phyloP scores from a whole-genome alignment of 2,888 invertebrate genomes.

The Drosophila anceps region DNA sequence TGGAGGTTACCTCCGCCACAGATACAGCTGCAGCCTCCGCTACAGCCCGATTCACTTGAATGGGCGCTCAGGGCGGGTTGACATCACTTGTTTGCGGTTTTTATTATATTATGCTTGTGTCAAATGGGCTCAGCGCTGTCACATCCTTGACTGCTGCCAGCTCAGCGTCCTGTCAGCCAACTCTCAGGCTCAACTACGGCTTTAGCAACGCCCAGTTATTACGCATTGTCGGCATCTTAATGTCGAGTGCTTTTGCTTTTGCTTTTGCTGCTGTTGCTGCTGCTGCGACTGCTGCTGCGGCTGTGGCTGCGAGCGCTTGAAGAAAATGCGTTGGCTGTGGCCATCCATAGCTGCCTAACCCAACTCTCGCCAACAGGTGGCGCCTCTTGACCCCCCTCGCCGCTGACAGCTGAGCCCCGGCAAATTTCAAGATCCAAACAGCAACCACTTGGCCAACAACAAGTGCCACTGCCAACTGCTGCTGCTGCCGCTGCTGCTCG shows the following conservation, averaged over 20 bases:
- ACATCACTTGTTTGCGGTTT: constrained; percentile 77
- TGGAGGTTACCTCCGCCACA: constrained; percentile 18
- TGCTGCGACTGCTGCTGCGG: background rate
- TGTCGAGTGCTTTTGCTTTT: constrained; percentile 43
- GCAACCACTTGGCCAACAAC: constrained; percentile 35
- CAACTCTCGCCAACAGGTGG: constrained; percentile 43
- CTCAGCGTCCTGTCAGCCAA: constrained; percentile 66
- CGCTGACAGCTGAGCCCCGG: constrained; percentile 1
- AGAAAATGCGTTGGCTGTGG: constrained; percentile 8
- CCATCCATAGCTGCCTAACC: background rate
- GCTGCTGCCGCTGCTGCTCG: constrained; percentile 2
- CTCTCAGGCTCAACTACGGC: constrained; percentile 27
- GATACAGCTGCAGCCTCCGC: background rate
- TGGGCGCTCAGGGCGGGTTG: constrained; percentile 26
- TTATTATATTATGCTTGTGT: constrained; percentile 78
- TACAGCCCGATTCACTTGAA: constrained; percentile 32
- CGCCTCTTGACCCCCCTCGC: background rate
- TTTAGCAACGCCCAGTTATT: constrained; percentile 54
- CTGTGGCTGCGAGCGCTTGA: background rate
- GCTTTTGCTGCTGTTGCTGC: background rate
- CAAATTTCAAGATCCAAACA: constrained; percentile 25
- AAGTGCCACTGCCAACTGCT: constrained; percentile 8
- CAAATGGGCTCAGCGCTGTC: constrained; percentile 78
- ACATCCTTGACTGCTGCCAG: constrained; percentile 70
- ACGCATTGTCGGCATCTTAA: constrained; percentile 68